These are phyloP conservation scores for Azemiops feae DNA, from an alignment of 2,113 vertebrate species.

Conservation along the genomic window DNA sequence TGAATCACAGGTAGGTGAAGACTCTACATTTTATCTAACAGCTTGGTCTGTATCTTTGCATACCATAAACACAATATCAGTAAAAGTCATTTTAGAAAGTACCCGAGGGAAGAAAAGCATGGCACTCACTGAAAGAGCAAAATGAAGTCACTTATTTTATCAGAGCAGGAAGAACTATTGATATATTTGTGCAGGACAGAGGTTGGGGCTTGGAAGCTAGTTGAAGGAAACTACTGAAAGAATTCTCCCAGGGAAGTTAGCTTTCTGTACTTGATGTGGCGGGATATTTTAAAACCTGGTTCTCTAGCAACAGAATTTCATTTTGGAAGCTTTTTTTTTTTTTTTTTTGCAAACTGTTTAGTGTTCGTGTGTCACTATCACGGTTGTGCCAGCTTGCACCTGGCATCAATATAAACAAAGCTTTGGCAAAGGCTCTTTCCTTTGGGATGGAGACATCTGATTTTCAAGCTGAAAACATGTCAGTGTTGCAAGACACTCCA, in stretches of 20 bases:
- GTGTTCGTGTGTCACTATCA: conserved; percentile 69
- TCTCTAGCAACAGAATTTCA: conserved; percentile 51
- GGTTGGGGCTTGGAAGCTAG: conserved; percentile 46
- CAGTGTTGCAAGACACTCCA: conserved; percentile 67
- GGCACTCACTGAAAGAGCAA: not conserved
- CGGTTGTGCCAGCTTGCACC: conserved; percentile 71
- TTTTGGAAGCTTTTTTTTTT: conserved; percentile 49
- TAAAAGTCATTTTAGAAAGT: conserved; percentile 42
- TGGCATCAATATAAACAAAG: conserved; percentile 68
- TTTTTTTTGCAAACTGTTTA: conserved; percentile 57
- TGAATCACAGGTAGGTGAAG: not conserved
- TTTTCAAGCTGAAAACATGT: conserved; percentile 70
- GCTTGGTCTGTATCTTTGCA: conserved; percentile 3
- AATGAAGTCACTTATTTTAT: not conserved
- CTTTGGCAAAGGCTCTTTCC: conserved; percentile 68
- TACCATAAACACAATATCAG: not conserved
- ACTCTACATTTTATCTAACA: not conserved
- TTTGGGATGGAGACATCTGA: conserved; percentile 71
- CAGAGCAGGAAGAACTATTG: conserved; percentile 52
- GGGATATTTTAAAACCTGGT: conserved; percentile 53
- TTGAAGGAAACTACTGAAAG: conserved; percentile 40
- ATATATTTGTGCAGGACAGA: conserved; percentile 28
- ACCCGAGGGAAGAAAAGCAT: conserved; percentile 49
- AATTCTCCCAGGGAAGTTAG: conserved; percentile 42
- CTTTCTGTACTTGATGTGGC: conserved; percentile 41